These are phyloP conservation scores for Xenopus tropicalis DNA, from an alignment of 2,113 vertebrate species.

Conservation along the genomic window UCB_Xtro_10.0 CM004446.2:142314001-142314500, in stretches of 20 bases:
- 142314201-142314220: slow-evolving; percentile 56
- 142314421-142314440: slow-evolving; percentile 49
- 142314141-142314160: too few relatives aligned
- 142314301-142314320: slow-evolving; percentile 65
- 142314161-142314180: too few relatives aligned
- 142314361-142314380: slow-evolving; percentile 57
- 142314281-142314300: slow-evolving; percentile 64
- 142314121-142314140: too few relatives aligned
- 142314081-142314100: too few relatives aligned
- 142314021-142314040: too few relatives aligned
- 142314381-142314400: slow-evolving; percentile 56
- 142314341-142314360: slow-evolving; percentile 64
- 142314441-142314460: slow-evolving; percentile 33
- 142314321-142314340: slow-evolving; percentile 56
- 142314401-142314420: slow-evolving; percentile 45
- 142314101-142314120: too few relatives aligned
- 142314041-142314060: too few relatives aligned
- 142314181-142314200: slow-evolving; percentile 44
- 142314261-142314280: slow-evolving; percentile 73
- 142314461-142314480: slow-evolving; percentile 18
- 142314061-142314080: too few relatives aligned
- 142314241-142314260: slow-evolving; percentile 68
- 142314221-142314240: slow-evolving; percentile 69
- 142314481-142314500: slow-evolving; percentile 21
- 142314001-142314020: too few relatives aligned